Base-by-base conservation (phyloP, 2,888 invertebrate genomes). In the Protophormia terraenovae region DNA sequence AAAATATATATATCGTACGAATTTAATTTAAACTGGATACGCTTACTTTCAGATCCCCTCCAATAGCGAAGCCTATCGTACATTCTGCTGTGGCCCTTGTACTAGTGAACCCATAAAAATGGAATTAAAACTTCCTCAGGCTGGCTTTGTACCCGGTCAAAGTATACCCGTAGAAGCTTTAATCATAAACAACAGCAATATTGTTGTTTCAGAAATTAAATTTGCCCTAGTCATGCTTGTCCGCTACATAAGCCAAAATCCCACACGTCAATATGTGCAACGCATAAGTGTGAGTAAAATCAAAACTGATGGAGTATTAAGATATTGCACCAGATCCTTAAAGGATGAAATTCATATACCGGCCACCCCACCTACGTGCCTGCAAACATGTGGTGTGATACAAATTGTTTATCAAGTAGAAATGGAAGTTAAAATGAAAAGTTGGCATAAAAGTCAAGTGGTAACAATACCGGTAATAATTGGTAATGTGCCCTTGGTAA, bases 131-230 rank as follows among this genome's bases (percentile, higher is more conserved):
- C 83, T 92, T 16, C 91, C 92, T 0, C 90, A 91, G 79, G 89
- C 90, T 0, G 92, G 92, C 2, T 93, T 88, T 84, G 92, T 91
- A 16, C 90, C 92, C 0, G 92, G 92, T 0, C 91, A 92, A 88
- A 86, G 86, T 6, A 91, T 92, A 27, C 88, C 90, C 0, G 87
- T 92, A 2, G 88, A 87, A 3, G 88, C 94, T 0, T 93, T 94
- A 87, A 92, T 95, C 3, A 94, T 94, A 82, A 95, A 95, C 91
- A 93, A 93, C 53, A 95, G 94, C 24, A 93, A 79, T n/a, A 88
- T 89, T 12, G 87, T 89, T 3, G 89, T 92, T 1, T 88, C 90
- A 0, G 89, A 89, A 32, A 79, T 92, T n/a, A 72, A 86, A 0
- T 87, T 91, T 16, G 84, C 89, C 0, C 79, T 92, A 2, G 87